Evolutionary conservation across 2,797 vertebrate species (phyloP), one percentile per base, ranked within the genome.

Genomic region (Sebastes oblongus): DNA sequence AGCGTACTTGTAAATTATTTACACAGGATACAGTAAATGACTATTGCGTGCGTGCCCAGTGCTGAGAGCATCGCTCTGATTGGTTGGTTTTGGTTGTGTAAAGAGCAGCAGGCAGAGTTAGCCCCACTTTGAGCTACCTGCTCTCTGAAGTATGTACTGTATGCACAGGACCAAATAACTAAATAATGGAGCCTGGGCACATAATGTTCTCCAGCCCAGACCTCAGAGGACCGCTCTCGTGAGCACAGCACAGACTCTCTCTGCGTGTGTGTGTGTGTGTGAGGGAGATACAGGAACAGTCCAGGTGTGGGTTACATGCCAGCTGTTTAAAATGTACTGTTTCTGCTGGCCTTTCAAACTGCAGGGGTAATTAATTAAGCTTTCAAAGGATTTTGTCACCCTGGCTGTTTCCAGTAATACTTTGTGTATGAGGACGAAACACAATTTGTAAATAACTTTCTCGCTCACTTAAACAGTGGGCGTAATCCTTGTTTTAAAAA

Each of bases 1-100:
- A 87, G 85, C 76, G 13, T 71, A 62, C 69, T 67, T 82, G 86
- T 96, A 91, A 96, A 97, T 97, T 94, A 96, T 96, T 97, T 94
- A 96, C 82, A 91, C 85, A 0, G 68, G 79, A 93, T 90, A 89
- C 87, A 66, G 88, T 90, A 94, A 91, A 73, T 84, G 81, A 93
- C 91, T 91, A 77, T 89, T 90, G 90, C 78, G 7, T 92, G 92
- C 88, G 42, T 86, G 79, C 77, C n/a, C 50, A 7, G 78, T 65
- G 36, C 39, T n/a, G 65, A 85, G 76, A 85, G 82, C 78, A 14
- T 72, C 65, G 30, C 62, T 87, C 75, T 81, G 87, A 91, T 93
- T 92, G 92, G 91, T 73, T 14, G 13, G 39, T 34, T 78, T 25
- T 60, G 46, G 83, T 76, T 62, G 58, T 27, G 79, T 82, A 77